A percentile compares a stretch with the other conserved stretches of the same genome.
Evolutionary conservation across 2,797 vertebrate species (phyloP).

Genomic region (Meriones psammophilus): DNA sequence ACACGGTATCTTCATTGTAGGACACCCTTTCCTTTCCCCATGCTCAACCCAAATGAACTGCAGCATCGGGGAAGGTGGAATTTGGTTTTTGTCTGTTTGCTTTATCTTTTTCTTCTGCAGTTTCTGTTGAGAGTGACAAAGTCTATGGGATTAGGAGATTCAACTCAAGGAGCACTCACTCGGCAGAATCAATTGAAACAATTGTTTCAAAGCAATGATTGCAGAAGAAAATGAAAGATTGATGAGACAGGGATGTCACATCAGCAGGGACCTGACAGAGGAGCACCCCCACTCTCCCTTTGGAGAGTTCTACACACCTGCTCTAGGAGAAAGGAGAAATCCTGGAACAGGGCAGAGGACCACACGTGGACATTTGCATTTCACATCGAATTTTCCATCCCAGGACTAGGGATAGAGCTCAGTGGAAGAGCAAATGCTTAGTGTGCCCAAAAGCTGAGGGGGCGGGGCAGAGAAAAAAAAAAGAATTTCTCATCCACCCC

Average conservation of each 20-base stretch:
- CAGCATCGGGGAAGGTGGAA: background rate
- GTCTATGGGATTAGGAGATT: background rate
- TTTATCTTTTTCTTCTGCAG: background rate
- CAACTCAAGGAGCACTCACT: background rate
- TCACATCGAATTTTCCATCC: background rate
- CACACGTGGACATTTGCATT: background rate
- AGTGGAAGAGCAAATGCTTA: too few relatives aligned
- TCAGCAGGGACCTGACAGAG: background rate
- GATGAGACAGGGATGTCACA: background rate
- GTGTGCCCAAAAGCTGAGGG: background rate
- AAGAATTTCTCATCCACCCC: background rate
- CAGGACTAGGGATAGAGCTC: background rate
- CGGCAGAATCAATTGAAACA: background rate
- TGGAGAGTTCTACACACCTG: background rate
- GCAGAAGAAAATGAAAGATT: background rate
- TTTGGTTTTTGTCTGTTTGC: background rate
- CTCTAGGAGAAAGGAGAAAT: background rate
- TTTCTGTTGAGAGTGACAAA: background rate
- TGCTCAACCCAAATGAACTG: background rate
- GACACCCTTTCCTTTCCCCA: background rate
- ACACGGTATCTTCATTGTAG: background rate
- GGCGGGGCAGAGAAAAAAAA: too few relatives aligned
- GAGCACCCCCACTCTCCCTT: background rate
- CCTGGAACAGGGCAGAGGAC: background rate
- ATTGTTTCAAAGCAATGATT: background rate